These are phyloP conservation scores for Danaus chrysippus DNA, from an alignment of 2,888 invertebrate genomes.

Conservation along the genomic window DNA sequence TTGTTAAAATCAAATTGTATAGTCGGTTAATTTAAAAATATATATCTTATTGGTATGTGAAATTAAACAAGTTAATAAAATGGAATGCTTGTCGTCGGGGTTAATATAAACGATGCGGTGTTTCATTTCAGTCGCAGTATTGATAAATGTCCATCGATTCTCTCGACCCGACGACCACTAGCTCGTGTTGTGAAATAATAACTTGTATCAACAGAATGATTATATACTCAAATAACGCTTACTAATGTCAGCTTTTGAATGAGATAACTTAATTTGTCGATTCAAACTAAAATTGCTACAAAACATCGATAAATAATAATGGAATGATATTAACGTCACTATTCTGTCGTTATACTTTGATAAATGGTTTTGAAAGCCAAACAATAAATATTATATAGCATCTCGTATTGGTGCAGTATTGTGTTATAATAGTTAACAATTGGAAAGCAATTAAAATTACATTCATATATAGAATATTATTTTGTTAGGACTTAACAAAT, in stretches of 20 bases:
- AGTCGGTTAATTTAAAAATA: too few species aligned
- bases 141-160: background rate
- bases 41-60: too few species aligned
- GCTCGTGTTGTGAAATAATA: background rate
- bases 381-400: background rate
- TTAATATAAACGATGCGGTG: background rate
- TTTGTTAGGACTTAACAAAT: too few species aligned
- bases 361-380: background rate
- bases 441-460: too few species aligned
- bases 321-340: background rate
- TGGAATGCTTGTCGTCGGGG: too few species aligned
- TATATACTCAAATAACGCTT: background rate
- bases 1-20: too few species aligned
- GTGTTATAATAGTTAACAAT: too few species aligned
- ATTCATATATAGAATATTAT: too few species aligned
- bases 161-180: background rate
- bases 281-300: background rate
- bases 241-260: background rate
- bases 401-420: too few species aligned
- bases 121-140: background rate
- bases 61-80: too few species aligned
- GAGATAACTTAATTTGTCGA: constrained; percentile 5
- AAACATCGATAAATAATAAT: background rate
- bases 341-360: background rate
- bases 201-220: background rate